Percentiles rank a stretch among this genome's conserved stretches.
These are phyloP conservation scores for Choristoneura rosaceana DNA, from an alignment of 2,888 invertebrate species.

Conservation along the genomic window DNA sequence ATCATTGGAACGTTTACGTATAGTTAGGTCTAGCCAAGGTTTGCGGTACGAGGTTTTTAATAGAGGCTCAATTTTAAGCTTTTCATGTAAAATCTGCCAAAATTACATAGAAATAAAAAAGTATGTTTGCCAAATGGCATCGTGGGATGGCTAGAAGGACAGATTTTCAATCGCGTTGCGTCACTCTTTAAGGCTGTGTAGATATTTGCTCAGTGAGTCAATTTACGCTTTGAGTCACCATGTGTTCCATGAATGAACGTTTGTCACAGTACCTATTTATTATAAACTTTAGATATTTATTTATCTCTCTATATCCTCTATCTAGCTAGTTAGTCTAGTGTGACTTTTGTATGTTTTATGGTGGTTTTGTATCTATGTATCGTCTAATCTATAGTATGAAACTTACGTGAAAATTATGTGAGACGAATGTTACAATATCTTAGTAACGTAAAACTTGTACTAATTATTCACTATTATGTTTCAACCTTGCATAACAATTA, in stretches of 20 bases:
- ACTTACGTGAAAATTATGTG: too few species aligned
- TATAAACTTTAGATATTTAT: not conserved
- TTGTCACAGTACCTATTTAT: slow-evolving; percentile 27
- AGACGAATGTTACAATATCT: too few species aligned
- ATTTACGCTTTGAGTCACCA: slow-evolving; percentile 64
- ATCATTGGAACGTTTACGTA: too few species aligned
- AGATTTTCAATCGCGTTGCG: slow-evolving; percentile 30
- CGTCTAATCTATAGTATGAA: too few species aligned
- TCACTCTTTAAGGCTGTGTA: slow-evolving; percentile 46
- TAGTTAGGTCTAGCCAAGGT: too few species aligned
- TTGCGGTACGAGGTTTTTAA: too few species aligned
- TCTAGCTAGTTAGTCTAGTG: not conserved
- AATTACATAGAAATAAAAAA: not conserved
- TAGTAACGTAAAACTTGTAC: too few species aligned
- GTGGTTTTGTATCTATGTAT: too few species aligned
- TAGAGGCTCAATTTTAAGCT: too few species aligned
- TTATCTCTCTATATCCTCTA: not conserved
- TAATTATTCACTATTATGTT: too few species aligned
- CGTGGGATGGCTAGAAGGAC: slow-evolving; percentile 13
- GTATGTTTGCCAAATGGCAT: not conserved
- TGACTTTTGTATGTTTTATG: too few species aligned
- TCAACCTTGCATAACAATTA: not conserved
- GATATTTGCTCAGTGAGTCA: slow-evolving; percentile 61
- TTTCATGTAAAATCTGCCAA: not conserved
- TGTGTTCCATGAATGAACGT: slow-evolving; percentile 63